Base-by-base conservation (phyloP, 1,140 invertebrate species). In the Drosophila rhopaloa region DNA sequence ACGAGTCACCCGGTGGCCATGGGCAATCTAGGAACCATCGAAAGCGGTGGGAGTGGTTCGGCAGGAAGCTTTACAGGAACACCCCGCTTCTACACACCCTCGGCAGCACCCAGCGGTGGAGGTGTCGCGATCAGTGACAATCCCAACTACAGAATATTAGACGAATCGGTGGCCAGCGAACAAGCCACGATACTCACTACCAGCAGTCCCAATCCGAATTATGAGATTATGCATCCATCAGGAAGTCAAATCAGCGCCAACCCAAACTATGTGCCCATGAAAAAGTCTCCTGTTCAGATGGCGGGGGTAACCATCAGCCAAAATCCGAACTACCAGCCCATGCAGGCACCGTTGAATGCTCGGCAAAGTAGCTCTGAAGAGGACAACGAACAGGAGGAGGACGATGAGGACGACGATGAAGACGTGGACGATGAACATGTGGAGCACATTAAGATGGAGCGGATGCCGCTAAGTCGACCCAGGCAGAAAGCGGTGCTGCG, bases 1-100 rank as follows among this genome's bases (percentile, higher is more conserved):
- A 89, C 83, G 41, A 83, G 76, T 37, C 63, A 78, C 51, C 72
- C 84, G 14, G 72, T 81, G 57, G 82, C 67, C 50, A 76, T 80
- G 81, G 71, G 71, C 46, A 76, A 91, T 58, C 71, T 91, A 40
- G 83, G 90, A 9, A 91, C 90, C 10, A 91, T 91, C n/a, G 90
- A 91, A 53, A 91, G 90, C 44, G 90, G 90, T 1, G 90, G 90
- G 55, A 91, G 90, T 60, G 90, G 90, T 29, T 90, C 90, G 14
- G 86, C 90, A 1, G 83, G 90, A n/a, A 91, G 90, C 19, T 91
- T 83, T 44, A 58, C 77, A 13, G 86, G 77, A 4, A 81, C 85
- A 4, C 86, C 81, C 0, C 81, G 79, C 2, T 90, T 85, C 58
- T 90, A 86, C 43, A 90, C 85, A 4, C 85, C 85, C 6, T 76